phyloP scores from a whole-genome alignment of 1,140 invertebrate species.

The Musca vetustissima region DNA sequence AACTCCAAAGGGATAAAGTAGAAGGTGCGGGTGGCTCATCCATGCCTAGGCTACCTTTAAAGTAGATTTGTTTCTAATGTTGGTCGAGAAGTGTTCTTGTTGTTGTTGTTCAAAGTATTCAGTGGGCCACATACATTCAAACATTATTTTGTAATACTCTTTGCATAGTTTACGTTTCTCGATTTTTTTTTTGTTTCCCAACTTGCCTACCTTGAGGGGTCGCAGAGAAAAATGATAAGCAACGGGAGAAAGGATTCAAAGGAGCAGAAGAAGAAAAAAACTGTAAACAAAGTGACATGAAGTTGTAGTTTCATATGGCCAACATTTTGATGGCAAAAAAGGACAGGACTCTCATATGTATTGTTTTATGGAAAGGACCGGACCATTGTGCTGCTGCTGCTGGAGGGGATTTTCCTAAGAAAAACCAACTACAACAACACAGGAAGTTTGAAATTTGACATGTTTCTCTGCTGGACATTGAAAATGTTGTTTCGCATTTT shows the following conservation, averaged over 20 bases:
- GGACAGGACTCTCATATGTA: neutral
- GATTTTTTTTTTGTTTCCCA: no score
- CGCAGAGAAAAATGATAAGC: neutral
- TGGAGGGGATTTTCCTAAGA: neutral
- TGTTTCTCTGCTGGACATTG: constrained; percentile 23
- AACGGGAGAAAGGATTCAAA: neutral
- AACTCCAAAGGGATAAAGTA: no score
- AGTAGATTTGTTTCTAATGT: constrained; percentile 1
- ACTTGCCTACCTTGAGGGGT: constrained; percentile 12
- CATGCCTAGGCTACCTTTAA: neutral
- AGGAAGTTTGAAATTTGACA: constrained; percentile 24
- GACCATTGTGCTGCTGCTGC: no score
- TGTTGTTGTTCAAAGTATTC: neutral
- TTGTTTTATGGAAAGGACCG: no score
- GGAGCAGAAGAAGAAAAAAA: neutral
- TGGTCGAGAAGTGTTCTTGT: neutral
- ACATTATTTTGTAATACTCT: constrained; percentile 20
- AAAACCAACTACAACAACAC: neutral
- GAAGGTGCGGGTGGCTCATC: neutral
- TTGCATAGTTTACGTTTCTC: constrained; percentile 10
- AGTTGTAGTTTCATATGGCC: neutral
- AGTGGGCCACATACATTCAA: neutral
- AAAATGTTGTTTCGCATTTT: constrained; percentile 17
- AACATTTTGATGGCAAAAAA: neutral
- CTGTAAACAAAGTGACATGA: neutral